Conservation (phyloP, 2,113 vertebrate genomes). For the Psittacara wagleri region DNA sequence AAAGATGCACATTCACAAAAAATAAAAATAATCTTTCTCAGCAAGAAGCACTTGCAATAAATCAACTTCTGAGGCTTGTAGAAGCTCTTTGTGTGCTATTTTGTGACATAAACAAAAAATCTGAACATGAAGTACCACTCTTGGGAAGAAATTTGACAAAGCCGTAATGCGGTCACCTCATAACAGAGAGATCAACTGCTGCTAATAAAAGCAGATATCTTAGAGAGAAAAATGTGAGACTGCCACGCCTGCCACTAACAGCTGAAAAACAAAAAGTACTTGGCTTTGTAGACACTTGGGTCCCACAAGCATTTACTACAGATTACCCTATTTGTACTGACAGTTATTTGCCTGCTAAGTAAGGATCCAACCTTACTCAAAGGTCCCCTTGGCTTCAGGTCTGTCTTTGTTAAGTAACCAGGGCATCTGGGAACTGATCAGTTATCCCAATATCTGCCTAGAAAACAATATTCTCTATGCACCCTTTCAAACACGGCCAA, state of each 20-base stretch:
- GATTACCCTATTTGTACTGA: not conserved
- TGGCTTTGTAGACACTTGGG: not conserved
- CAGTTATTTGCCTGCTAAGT: not conserved
- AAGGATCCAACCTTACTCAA: not conserved
- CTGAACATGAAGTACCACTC: constrained; percentile 32
- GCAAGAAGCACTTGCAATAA: constrained; percentile 30
- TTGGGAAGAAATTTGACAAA: constrained; percentile 24
- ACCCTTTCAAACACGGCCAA: not conserved
- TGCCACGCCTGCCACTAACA: not conserved
- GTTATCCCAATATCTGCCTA: not conserved
- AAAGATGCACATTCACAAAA: not conserved
- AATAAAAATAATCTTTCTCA: constrained; percentile 25
- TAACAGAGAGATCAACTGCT: constrained; percentile 14
- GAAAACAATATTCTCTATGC: not conserved
- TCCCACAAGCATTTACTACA: not conserved
- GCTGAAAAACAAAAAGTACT: not conserved
- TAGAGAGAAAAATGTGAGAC: not conserved
- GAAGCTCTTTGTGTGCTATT: not conserved
- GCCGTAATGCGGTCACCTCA: not conserved
- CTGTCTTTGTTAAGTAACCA: not conserved
- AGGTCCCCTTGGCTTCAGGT: not conserved
- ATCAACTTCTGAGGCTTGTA: not conserved
- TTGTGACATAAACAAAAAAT: constrained; percentile 37
- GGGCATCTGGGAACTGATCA: not conserved
- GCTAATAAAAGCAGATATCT: constrained; percentile 23